Evolutionary conservation across 2,888 invertebrate species (phyloP).

Genomic region (Lymantria dispar): DNA sequence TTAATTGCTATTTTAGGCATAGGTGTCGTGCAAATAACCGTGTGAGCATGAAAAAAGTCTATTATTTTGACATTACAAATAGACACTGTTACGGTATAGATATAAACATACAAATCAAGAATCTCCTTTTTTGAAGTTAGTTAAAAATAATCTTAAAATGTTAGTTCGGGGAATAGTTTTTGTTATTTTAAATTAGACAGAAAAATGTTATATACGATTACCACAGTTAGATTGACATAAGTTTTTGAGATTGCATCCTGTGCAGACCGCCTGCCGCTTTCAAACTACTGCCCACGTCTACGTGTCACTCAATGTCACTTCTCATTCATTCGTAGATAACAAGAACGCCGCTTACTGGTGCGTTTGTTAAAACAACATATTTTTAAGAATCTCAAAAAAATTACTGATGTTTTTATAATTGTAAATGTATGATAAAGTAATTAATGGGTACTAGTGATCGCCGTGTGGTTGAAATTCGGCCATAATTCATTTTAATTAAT

Average conservation of each 20-base stretch:
- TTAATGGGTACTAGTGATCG: too few species aligned
- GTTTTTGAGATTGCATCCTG: slow-evolving; percentile 16
- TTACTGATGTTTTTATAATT: neutral
- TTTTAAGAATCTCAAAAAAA: slow-evolving; percentile 2
- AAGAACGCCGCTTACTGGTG: slow-evolving; percentile 43
- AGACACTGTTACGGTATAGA: too few species aligned
- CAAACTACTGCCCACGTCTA: slow-evolving; percentile 29
- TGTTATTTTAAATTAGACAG: neutral
- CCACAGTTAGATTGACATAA: slow-evolving; percentile 16
- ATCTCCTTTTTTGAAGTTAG: too few species aligned
- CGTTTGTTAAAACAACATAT: slow-evolving; percentile 25
- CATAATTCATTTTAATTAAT: too few species aligned
- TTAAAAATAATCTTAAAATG: too few species aligned
- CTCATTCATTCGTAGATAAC: slow-evolving; percentile 42
- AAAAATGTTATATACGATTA: slow-evolving; percentile 9
- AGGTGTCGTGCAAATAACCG: too few species aligned
- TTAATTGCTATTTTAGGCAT: too few species aligned
- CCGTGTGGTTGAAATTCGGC: too few species aligned
- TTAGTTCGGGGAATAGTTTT: too few species aligned
- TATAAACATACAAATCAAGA: too few species aligned
- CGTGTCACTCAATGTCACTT: slow-evolving; percentile 66
- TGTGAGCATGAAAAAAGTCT: too few species aligned
- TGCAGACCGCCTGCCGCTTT: slow-evolving; percentile 33
- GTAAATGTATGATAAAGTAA: neutral
- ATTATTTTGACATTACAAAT: too few species aligned